phyloP scores from a whole-genome alignment of 2,888 invertebrate species.

The Philonicus albiceps region DNA sequence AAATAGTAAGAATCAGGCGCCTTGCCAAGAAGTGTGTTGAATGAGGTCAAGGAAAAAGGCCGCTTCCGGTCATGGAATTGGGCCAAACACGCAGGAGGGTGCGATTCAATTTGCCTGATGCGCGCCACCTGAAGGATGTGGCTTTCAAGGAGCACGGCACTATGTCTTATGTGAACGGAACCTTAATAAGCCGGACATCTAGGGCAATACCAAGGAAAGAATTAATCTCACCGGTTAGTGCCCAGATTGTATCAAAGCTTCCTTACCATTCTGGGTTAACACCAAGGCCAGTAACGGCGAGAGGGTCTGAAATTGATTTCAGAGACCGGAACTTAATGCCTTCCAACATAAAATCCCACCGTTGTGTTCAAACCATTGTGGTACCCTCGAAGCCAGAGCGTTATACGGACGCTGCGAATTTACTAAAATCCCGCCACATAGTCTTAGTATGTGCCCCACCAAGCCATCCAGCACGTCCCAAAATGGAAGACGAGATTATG shows the following conservation, averaged over 20 bases:
- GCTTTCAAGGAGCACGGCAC: neutral
- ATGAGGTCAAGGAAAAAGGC: conserved; percentile 18
- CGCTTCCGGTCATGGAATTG: conserved; percentile 12
- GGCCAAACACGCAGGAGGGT: conserved; percentile 25
- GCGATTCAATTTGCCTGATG: conserved; percentile 18
- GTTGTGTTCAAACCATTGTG: neutral
- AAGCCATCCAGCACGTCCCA: neutral
- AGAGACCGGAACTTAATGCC: neutral
- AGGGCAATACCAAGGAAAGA: neutral
- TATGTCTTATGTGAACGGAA: conserved; percentile 26
- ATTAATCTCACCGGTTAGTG: neutral
- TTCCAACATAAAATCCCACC: neutral
- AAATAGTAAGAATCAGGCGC: neutral
- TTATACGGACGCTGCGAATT: neutral
- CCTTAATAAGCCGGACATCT: neutral
- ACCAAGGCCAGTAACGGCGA: neutral
- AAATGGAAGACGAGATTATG: conserved; percentile 19
- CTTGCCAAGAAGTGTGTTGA: neutral
- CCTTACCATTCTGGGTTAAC: neutral
- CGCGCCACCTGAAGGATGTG: neutral
- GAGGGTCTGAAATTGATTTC: neutral
- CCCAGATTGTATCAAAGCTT: neutral
- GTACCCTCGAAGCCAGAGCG: neutral
- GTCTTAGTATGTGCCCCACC: conserved; percentile 13
- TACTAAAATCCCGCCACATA: conserved; percentile 23